Evolutionary conservation across 2,888 invertebrate species (phyloP).

Genomic region (Hyles lineata): DNA sequence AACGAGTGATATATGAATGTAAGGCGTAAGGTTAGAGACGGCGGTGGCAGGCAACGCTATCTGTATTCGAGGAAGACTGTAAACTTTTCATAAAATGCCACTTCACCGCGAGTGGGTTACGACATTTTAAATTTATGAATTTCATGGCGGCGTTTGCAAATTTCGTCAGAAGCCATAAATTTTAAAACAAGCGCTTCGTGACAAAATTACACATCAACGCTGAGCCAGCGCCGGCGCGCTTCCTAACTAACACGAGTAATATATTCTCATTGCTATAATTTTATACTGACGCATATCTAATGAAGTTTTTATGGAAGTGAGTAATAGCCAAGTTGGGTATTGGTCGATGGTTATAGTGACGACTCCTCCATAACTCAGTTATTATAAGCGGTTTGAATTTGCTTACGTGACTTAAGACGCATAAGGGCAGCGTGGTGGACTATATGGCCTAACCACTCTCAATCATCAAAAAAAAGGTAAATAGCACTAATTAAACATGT

Average conservation of each 20-base stretch:
- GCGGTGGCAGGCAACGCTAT: background rate
- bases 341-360: no score
- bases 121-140: background rate
- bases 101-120: slow-evolving; percentile 6
- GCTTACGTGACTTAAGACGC: no score
- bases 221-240: background rate
- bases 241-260: background rate
- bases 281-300: no score
- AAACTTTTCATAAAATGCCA: slow-evolving; percentile 1
- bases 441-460: no score
- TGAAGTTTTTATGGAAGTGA: no score
- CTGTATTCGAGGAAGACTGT: background rate
- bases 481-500: no score
- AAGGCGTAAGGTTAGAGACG: background rate
- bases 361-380: no score
- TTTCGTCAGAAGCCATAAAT: slow-evolving; percentile 1
- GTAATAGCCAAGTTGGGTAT: no score
- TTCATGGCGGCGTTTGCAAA: background rate
- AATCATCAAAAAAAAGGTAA: no score
- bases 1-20: background rate
- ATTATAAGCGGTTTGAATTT: no score
- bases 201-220: background rate
- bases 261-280: no score
- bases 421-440: no score
- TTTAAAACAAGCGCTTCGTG: background rate